These are phyloP conservation scores for Invenusta paracnida DNA, from an alignment of 2,888 invertebrate species.

Conservation along the genomic window DNA sequence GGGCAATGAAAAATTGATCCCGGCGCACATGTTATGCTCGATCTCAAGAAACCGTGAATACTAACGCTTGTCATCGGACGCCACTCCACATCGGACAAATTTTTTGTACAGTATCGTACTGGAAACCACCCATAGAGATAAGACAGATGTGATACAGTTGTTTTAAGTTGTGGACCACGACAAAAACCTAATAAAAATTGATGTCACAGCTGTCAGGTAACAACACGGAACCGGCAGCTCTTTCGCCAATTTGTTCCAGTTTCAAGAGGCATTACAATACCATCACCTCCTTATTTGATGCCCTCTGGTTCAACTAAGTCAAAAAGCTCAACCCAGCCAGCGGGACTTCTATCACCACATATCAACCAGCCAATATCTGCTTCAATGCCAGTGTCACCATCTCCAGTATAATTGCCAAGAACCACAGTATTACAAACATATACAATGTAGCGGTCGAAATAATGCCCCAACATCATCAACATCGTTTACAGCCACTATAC, in stretches of 20 bases:
- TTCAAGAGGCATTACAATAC: background rate
- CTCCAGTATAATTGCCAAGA: background rate
- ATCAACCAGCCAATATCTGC: background rate
- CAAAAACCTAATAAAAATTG: background rate
- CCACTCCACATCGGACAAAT: background rate
- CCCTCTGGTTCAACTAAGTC: background rate
- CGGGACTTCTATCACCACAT: background rate
- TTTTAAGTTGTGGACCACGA: background rate
- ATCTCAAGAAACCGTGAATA: background rate
- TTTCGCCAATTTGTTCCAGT: constrained; percentile 13
- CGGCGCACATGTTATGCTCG: background rate
- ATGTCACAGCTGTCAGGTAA: background rate
- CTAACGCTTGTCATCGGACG: background rate
- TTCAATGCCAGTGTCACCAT: background rate
- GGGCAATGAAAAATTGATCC: background rate
- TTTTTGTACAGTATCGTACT: background rate
- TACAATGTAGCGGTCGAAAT: constrained; percentile 5
- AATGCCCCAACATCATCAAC: background rate
- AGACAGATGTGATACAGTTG: background rate
- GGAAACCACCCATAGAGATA: background rate
- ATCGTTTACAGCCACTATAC: background rate
- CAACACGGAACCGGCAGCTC: background rate
- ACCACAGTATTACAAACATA: background rate
- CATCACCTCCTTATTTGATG: background rate
- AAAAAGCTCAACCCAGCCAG: background rate